Evolutionary conservation across 92 coral and sea anemone genomes (phyloP).

Genomic region (Zoanthus solanderi): DNA sequence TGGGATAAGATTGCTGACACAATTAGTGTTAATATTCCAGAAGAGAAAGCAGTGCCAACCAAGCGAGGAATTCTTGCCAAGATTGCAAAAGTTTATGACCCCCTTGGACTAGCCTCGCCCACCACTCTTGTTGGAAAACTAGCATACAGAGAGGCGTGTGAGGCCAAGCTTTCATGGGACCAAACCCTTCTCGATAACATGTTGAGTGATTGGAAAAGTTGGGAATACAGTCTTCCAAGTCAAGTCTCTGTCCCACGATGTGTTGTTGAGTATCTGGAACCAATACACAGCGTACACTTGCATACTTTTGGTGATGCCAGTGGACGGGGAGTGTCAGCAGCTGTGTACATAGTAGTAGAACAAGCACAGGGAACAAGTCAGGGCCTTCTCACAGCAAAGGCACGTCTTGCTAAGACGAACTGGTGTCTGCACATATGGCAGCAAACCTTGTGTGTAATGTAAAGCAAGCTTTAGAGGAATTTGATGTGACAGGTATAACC

Average conservation of each 20-base stretch:
- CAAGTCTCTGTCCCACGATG: background rate
- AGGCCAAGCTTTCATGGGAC: background rate
- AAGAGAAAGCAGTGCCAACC: slow-evolving; percentile 20
- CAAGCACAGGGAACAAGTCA: background rate
- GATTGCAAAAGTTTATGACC: slow-evolving; percentile 9
- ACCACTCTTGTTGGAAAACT: slow-evolving; percentile 6
- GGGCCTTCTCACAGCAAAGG: slow-evolving; percentile 2
- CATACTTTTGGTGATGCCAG: slow-evolving; percentile 19
- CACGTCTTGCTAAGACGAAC: background rate
- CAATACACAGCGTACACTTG: background rate
- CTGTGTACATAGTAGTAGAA: background rate
- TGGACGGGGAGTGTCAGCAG: background rate
- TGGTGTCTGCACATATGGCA: slow-evolving; percentile 12
- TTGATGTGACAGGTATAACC: background rate
- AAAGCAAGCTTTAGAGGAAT: background rate
- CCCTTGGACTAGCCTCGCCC: slow-evolving; percentile 1
- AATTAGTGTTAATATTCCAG: slow-evolving; percentile 22
- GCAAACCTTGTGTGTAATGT: background rate
- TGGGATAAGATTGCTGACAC: slow-evolving; percentile 49
- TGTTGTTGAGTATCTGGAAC: slow-evolving; percentile 16
- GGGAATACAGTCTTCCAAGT: background rate
- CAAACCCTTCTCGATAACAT: background rate
- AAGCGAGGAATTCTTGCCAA: slow-evolving; percentile 38
- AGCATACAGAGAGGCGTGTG: background rate
- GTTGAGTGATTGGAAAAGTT: background rate